Base-by-base conservation (phyloP, 1,140 invertebrate species). In the Probaryconus sp. region DNA sequence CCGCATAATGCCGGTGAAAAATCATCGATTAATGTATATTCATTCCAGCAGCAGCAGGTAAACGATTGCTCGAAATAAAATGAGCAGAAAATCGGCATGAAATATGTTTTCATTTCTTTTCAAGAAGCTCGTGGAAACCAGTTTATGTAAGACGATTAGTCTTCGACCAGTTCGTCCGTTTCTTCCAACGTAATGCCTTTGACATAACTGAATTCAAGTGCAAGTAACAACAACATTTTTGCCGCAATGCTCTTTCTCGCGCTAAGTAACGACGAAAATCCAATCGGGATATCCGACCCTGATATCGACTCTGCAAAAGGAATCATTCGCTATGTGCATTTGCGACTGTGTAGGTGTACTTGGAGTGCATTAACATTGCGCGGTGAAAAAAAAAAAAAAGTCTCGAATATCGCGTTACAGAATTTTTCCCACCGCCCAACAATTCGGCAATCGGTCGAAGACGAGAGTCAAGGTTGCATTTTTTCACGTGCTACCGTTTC, bases 111-210 rank as follows among this genome's bases (percentile, higher is more conserved):
- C 63, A 74, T 63, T 74, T 63, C 47, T 56, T 74, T 63, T 47
- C 20, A 13, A 17, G 26, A n/a, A n/a, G 40, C 31, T 31, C 18
- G 18, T 2, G 55, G 33, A 47, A 73, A 73, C 70, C 63, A 55
- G 70, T 73, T 73, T 67, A 61, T 55, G 60, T 65, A 65, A 64
- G 69, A 65, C 53, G 69, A 72, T 72, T 72, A 72, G 61, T 60
- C 69, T 53, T 72, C 51, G 51, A 50, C 68, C 51, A 55, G 45
- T 67, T 73, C 61, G 45, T 42, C 60, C 20, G 20, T 71, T 61
- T 56, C 56, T 71, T 58, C 43, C 68, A 7, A 6, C 14, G 37
- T 24, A 51, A 56, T 51, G 58, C 31, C 68, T 71, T 71, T 71
- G 68, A 71, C 58, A 71, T 50, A 64, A 71, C 56, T 53, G 55